These are phyloP conservation scores for Scaptomyza pallida DNA, from an alignment of 1,140 invertebrate species.

Conservation along the genomic window DNA sequence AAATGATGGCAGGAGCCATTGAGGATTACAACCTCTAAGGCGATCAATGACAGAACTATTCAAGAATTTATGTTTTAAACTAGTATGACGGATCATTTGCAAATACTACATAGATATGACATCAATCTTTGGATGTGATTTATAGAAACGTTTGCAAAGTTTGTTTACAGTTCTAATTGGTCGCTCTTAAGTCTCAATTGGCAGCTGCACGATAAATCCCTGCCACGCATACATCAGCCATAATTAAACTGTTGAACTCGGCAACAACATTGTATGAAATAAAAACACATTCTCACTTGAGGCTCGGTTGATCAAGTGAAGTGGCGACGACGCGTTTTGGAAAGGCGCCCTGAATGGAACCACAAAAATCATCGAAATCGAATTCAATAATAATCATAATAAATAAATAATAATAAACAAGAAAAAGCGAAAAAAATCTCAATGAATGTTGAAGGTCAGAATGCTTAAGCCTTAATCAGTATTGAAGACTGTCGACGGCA, in stretches of 20 bases:
- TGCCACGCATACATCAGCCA: conserved; percentile 42
- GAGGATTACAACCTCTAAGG: conserved; percentile 7
- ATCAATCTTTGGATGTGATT: too few species aligned
- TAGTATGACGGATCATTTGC: too few species aligned
- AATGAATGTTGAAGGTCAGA: conserved; percentile 81
- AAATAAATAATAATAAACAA: conserved; percentile 60
- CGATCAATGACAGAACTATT: conserved; percentile 10
- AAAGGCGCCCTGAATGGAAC: conserved; percentile 25
- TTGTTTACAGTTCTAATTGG: conserved; percentile 35
- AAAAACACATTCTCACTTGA: conserved; percentile 20
- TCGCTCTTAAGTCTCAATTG: background rate
- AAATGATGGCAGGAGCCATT: conserved; percentile 6
- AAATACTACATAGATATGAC: too few species aligned
- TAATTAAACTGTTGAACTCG: conserved; percentile 67
- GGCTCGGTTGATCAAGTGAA: conserved; percentile 23
- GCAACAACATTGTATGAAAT: conserved; percentile 13
- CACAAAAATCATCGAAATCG: conserved; percentile 45
- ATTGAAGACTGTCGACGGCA: conserved; percentile 38
- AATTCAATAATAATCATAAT: conserved; percentile 75
- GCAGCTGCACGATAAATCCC: conserved; percentile 30
- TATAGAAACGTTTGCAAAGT: too few species aligned
- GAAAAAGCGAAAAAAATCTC: conserved; percentile 57
- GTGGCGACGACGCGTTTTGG: conserved; percentile 34
- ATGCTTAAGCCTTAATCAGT: conserved; percentile 74
- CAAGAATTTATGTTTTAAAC: background rate